These are phyloP conservation scores for Phasianus colchicus DNA, from an alignment of 2,113 vertebrate species.

Conservation along the genomic window DNA sequence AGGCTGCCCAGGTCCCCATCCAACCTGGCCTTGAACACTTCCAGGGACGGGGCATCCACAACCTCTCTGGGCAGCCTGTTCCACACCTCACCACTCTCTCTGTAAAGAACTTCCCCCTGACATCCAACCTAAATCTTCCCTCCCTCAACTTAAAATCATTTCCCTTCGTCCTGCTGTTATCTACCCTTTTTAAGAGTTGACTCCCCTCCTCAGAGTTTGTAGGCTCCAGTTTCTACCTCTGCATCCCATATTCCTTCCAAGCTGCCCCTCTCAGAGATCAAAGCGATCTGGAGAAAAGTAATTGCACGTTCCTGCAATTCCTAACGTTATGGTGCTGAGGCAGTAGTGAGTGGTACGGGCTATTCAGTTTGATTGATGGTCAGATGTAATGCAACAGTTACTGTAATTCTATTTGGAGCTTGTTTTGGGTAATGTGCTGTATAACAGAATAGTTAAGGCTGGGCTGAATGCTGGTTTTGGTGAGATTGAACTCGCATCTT, in stretches of 20 bases:
- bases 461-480: not conserved
- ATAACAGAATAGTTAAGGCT: not conserved
- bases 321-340: not conserved
- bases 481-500: not conserved
- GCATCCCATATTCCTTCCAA: accelerated
- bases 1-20: too few relatives aligned
- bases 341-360: not conserved
- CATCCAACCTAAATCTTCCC: too few relatives aligned
- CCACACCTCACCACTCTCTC: too few relatives aligned
- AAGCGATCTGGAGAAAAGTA: not conserved
- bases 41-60: too few relatives aligned
- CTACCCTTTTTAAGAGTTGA: too few relatives aligned
- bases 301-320: not conserved
- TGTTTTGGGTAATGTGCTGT: not conserved
- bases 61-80: too few relatives aligned
- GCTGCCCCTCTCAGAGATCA: not conserved
- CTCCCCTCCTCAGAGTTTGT: too few relatives aligned
- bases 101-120: too few relatives aligned
- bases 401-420: slow-evolving; percentile 19
- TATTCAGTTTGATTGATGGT: not conserved
- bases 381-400: not conserved
- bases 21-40: too few relatives aligned
- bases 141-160: too few relatives aligned
- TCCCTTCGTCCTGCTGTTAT: too few relatives aligned
- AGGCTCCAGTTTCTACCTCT: not conserved